Evolutionary conservation across 2,888 invertebrate genomes (phyloP).

Genomic region (Unio delphinus): DNA sequence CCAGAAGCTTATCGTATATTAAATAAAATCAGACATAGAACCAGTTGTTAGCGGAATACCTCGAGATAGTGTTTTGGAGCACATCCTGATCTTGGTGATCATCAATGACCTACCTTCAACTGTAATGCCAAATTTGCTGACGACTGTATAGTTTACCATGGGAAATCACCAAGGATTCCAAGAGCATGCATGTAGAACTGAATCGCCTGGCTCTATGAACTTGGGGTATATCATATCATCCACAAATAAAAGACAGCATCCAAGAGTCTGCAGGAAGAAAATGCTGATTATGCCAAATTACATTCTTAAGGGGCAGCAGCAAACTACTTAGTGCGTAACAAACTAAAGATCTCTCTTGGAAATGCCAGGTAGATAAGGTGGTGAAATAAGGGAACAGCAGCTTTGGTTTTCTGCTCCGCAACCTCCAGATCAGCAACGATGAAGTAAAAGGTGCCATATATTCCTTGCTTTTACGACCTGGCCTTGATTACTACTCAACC

Average conservation of each 20-base stretch:
- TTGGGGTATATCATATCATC: constrained; percentile 6
- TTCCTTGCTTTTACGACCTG: no score
- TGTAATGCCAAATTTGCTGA: constrained; percentile 1
- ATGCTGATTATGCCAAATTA: neutral
- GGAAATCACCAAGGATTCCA: neutral
- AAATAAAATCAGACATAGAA: neutral
- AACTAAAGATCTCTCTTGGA: no score
- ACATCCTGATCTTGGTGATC: constrained; percentile 3
- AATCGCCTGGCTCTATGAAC: neutral
- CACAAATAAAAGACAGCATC: neutral
- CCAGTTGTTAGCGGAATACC: constrained; percentile 7
- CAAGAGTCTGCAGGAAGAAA: neutral
- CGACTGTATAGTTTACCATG: constrained; percentile 5
- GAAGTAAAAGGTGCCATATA: no score
- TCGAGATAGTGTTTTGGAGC: constrained; percentile 1
- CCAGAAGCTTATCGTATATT: neutral
- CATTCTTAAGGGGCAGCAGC: no score
- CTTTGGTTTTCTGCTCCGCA: no score
- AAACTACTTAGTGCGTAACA: no score
- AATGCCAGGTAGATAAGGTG: no score
- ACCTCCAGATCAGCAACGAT: no score
- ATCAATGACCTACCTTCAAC: constrained; percentile 5
- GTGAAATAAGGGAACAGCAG: no score
- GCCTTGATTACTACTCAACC: no score
- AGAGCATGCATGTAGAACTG: neutral